Conservation (phyloP, 1,140 invertebrate species). For the Macrosteles quadrilineatus region DNA sequence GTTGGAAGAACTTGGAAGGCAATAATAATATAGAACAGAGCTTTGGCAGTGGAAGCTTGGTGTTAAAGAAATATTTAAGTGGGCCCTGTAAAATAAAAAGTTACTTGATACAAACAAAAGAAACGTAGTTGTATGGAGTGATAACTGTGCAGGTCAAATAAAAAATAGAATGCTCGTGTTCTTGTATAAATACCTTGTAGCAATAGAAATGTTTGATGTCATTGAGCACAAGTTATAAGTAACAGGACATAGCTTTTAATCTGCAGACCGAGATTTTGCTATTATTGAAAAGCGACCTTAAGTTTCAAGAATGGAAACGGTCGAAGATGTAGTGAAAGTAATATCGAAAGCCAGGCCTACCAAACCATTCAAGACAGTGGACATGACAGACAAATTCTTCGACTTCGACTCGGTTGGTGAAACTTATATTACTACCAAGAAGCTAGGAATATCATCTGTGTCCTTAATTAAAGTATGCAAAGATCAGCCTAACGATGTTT, state of each 20-base stretch:
- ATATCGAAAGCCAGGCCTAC: slow-evolving; percentile 25
- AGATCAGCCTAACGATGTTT: neutral
- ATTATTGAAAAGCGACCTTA: neutral
- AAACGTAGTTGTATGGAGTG: slow-evolving; percentile 37
- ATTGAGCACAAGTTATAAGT: slow-evolving; percentile 38
- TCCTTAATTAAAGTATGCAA: neutral
- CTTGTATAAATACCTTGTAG: slow-evolving; percentile 33
- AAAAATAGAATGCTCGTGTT: slow-evolving; percentile 40
- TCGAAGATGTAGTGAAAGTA: slow-evolving; percentile 29
- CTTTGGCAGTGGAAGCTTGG: too few relatives aligned
- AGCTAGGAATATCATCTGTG: neutral
- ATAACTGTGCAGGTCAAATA: slow-evolving; percentile 39
- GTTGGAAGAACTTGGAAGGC: too few relatives aligned
- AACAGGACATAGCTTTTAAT: slow-evolving; percentile 35
- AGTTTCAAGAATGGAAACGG: slow-evolving; percentile 31
- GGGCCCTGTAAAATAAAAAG: too few relatives aligned
- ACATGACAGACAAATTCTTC: slow-evolving; percentile 8
- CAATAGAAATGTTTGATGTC: slow-evolving; percentile 27
- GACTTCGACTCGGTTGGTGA: slow-evolving; percentile 5
- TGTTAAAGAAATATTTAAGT: too few relatives aligned
- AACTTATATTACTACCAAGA: slow-evolving; percentile 2
- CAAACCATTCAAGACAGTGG: slow-evolving; percentile 20
- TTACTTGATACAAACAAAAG: neutral
- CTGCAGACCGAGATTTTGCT: slow-evolving; percentile 37
- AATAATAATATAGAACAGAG: too few relatives aligned